These are phyloP conservation scores for Erebia palarica DNA, from an alignment of 2,888 invertebrate species.

Conservation along the genomic window DNA sequence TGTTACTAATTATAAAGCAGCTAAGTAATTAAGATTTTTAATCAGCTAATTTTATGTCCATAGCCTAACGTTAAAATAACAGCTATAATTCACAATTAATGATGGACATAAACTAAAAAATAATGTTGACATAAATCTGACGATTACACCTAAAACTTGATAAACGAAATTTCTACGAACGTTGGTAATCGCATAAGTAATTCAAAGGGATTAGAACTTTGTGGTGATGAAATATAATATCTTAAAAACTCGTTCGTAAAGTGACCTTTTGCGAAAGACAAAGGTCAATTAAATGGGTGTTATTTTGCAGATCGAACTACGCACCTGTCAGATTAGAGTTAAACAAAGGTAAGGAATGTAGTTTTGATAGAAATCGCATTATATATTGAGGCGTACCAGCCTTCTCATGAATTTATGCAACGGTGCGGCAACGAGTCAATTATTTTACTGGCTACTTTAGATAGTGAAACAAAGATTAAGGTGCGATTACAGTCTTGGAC, in stretches of 20 bases:
- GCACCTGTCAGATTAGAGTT: conserved; percentile 35
- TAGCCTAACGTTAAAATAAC: background rate
- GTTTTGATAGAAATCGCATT: conserved; percentile 50
- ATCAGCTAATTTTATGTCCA: conserved; percentile 3
- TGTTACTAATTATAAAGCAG: background rate
- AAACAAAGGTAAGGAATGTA: conserved; percentile 39
- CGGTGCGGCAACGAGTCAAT: conserved; percentile 23
- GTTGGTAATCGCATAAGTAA: conserved; percentile 11
- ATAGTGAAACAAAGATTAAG: background rate
- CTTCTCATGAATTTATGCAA: conserved; percentile 49
- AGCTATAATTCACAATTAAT: conserved; percentile 7
- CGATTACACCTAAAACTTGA: conserved; percentile 7
- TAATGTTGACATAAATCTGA: conserved; percentile 13
- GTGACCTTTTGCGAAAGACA: conserved; percentile 41
- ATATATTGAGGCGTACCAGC: conserved; percentile 47
- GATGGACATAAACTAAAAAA: conserved; percentile 15
- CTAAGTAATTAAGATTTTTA: too few species aligned
- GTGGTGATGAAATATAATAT: conserved; percentile 8
- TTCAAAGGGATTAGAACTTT: conserved; percentile 13
- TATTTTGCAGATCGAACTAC: conserved; percentile 27
- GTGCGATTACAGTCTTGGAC: background rate
- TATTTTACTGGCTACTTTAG: conserved; percentile 12
- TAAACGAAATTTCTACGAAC: conserved; percentile 1
- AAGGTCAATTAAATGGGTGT: conserved; percentile 36
- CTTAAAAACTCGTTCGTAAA: conserved; percentile 28